Evolutionary conservation across 2,888 invertebrate species (phyloP).

Genomic region (Phlogophora meticulosa): DNA sequence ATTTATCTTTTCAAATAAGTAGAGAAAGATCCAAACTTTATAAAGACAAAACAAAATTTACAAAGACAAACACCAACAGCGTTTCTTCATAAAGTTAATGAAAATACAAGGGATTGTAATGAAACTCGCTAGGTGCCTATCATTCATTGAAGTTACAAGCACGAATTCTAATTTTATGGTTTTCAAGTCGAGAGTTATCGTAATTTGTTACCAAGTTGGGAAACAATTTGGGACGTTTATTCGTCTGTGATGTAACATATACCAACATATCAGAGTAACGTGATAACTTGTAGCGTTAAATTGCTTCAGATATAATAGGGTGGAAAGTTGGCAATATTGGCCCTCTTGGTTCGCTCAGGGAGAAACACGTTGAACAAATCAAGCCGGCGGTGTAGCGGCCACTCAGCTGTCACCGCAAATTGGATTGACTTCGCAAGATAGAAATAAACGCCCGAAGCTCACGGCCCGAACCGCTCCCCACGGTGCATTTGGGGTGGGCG

Average conservation of each 20-base stretch:
- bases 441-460: slow-evolving; percentile 71
- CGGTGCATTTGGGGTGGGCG: slow-evolving; percentile 70
- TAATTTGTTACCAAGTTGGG: slow-evolving; percentile 58
- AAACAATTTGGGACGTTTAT: slow-evolving; percentile 58
- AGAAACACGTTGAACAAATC: slow-evolving; percentile 79
- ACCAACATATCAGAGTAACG: slow-evolving; percentile 36
- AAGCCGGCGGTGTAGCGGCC: slow-evolving; percentile 76
- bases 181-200: slow-evolving; percentile 57
- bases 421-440: slow-evolving; percentile 82
- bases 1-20: slow-evolving; percentile 41
- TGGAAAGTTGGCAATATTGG: slow-evolving; percentile 66
- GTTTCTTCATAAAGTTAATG: slow-evolving; percentile 57
- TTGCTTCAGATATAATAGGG: slow-evolving; percentile 58
- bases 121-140: slow-evolving; percentile 52
- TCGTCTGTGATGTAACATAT: slow-evolving; percentile 43
- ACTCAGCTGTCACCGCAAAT: slow-evolving; percentile 81
- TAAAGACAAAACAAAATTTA: slow-evolving; percentile 52
- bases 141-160: slow-evolving; percentile 56
- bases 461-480: slow-evolving; percentile 58
- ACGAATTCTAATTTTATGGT: slow-evolving; percentile 65
- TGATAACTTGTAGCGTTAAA: slow-evolving; percentile 51
- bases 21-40: slow-evolving; percentile 37
- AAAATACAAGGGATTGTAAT: slow-evolving; percentile 59
- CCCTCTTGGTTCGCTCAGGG: slow-evolving; percentile 66
- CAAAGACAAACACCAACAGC: slow-evolving; percentile 51